Base-by-base conservation (phyloP, 1,140 invertebrate species). In the Anastatus disparis region DNA sequence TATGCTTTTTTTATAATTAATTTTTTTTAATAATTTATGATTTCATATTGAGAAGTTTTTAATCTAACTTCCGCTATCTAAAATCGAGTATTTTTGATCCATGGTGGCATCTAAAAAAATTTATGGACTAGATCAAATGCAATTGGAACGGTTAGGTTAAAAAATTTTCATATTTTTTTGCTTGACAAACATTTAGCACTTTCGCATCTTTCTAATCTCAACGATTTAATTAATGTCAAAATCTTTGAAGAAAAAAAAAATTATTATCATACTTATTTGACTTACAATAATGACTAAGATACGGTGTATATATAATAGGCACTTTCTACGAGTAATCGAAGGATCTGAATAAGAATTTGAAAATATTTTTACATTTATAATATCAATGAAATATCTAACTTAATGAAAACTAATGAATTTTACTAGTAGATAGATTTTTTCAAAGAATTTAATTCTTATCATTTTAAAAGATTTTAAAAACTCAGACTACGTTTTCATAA, bases 251-350 rank as follows among this genome's bases (percentile, higher is more conserved):
- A 76, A 78, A n/a, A 71, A 76, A 77, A 79, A 81, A 73, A 75
- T 75, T 72, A 77, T 67, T 78, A 64, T 68, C 69, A 69, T 10
- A 56, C 24, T 70, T 44, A 56, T 74, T 74, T 44, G 58, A 74
- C 72, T 55, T 75, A 69, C 72, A 69, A 73, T 74, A 71, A 56
- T 62, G 48, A 71, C 53, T 71, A 74, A 69, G 35, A 71, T 53
- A 75, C 63, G 68, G 75, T 78, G 76, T 78, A 78, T 76, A 76
- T 84, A 76, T n/a, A n/a, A n/a, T 82, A 85, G 84, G 84, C 84
- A 85, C 84, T 85, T 84, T 82, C 83, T 83, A 85, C 78, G 75
- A 81, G 77, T 82, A 83, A 82, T 75, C 63, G 64, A 56, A 75
- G 46, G 75, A 73, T 63, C 63, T 7, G 24, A 56, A 27, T 50